These are phyloP conservation scores for Hylia prasina DNA, from an alignment of 2,113 vertebrate genomes.

Conservation along the genomic window DNA sequence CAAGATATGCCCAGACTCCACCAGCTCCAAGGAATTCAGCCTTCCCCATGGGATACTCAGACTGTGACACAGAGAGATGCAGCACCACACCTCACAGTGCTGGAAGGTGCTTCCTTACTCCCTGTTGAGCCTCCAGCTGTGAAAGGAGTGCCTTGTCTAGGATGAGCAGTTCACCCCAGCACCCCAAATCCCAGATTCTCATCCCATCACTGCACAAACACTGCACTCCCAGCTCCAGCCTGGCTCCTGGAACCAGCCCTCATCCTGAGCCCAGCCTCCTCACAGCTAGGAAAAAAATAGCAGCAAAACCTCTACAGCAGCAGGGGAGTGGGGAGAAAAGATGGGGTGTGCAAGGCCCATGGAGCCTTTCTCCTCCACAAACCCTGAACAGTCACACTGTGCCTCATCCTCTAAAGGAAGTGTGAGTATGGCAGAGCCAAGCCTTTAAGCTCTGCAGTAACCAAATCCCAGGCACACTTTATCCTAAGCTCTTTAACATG, in stretches of 20 bases:
- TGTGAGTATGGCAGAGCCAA: not conserved
- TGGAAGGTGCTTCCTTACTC: not conserved
- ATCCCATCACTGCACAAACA: not conserved
- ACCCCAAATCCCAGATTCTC: not conserved
- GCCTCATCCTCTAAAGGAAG: not conserved
- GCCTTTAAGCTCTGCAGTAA: not conserved
- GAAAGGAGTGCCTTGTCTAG: not conserved
- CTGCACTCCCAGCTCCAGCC: not conserved
- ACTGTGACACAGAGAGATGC: accelerated
- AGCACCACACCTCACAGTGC: not conserved
- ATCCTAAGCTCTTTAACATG: not conserved
- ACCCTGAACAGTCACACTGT: accelerated
- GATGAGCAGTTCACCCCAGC: not conserved
- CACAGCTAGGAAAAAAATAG: not conserved
- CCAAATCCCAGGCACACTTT: not conserved
- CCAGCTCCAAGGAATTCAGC: not conserved
- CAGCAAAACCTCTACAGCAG: not conserved
- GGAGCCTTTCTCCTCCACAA: not conserved
- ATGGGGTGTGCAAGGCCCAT: not conserved
- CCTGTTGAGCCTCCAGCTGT: not conserved
- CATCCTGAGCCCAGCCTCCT: not conserved
- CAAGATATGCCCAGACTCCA: not conserved
- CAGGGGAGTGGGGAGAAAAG: not conserved
- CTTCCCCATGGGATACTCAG: not conserved
- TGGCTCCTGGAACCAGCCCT: not conserved